Evolutionary conservation across 2,113 vertebrate species (phyloP).

Genomic region (Lynx canadensis): DNA sequence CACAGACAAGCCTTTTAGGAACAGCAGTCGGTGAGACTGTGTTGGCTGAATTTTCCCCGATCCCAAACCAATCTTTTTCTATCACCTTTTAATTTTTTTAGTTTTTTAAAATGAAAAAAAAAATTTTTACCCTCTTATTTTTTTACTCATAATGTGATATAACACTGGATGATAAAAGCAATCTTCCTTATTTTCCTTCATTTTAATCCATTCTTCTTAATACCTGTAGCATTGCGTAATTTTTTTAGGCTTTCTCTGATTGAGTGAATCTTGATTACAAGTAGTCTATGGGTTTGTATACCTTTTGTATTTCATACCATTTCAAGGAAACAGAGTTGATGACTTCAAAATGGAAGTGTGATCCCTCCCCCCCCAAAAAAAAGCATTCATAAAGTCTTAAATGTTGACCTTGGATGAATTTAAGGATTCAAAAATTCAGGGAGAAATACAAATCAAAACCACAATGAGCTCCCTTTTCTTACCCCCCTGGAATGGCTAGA

Average conservation of each 20-base stretch:
- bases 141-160: background rate
- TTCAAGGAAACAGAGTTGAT: background rate
- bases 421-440: background rate
- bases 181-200: constrained; percentile 37
- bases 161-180: background rate
- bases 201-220: constrained; percentile 40
- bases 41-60: background rate
- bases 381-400: background rate
- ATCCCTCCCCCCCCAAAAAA: background rate
- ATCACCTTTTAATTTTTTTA: background rate
- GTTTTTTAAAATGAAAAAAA: too few relatives aligned
- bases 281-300: background rate
- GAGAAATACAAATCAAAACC: background rate
- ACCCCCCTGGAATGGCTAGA: background rate
- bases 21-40: background rate
- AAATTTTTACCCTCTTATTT: background rate
- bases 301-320: background rate
- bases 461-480: background rate
- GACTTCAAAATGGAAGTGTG: background rate
- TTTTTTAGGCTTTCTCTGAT: background rate
- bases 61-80: background rate
- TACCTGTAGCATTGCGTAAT: background rate
- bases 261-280: background rate
- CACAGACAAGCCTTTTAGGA: background rate
- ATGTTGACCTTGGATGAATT: background rate